phyloP scores from a whole-genome alignment of 2,888 invertebrate genomes.

The Alentia gelatinosa region DNA sequence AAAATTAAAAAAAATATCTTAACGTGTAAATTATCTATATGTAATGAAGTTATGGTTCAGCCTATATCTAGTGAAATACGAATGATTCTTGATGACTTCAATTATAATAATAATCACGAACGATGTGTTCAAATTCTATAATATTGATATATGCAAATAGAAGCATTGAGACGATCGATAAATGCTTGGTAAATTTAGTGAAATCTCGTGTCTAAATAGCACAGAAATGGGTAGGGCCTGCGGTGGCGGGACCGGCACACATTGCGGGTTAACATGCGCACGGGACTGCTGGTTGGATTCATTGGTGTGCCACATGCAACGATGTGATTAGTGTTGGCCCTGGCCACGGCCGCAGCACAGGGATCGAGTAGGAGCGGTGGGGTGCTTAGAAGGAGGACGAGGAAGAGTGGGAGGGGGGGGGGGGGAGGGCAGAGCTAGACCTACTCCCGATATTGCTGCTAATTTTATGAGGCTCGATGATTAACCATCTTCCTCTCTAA shows the following conservation, averaged over 20 bases:
- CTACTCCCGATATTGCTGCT: neutral
- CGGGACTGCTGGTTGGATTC: neutral
- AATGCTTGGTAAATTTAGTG: too few species aligned
- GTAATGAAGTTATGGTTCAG: too few species aligned
- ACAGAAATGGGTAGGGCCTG: neutral
- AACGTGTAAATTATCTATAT: too few species aligned
- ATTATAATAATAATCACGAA: too few species aligned
- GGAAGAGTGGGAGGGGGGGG: neutral
- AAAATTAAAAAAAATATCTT: too few species aligned
- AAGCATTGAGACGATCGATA: too few species aligned
- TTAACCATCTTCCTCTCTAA: neutral
- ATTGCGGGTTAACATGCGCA: neutral
- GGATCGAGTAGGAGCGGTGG: too few species aligned
- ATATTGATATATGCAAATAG: too few species aligned
- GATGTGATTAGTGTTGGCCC: neutral
- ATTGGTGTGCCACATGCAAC: neutral
- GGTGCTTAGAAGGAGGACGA: neutral
- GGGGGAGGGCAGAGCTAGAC: neutral
- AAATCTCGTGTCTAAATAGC: neutral
- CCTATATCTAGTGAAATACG: too few species aligned
- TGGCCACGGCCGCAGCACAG: too few species aligned
- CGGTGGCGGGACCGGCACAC: neutral
- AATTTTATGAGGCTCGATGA: neutral
- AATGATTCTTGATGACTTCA: too few species aligned
- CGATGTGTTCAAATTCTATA: too few species aligned